A percentile compares a stretch with the other conserved stretches of the same genome.
Conservation (phyloP, 2,797 vertebrate genomes). For the Cephalopachus bancanus region DNA sequence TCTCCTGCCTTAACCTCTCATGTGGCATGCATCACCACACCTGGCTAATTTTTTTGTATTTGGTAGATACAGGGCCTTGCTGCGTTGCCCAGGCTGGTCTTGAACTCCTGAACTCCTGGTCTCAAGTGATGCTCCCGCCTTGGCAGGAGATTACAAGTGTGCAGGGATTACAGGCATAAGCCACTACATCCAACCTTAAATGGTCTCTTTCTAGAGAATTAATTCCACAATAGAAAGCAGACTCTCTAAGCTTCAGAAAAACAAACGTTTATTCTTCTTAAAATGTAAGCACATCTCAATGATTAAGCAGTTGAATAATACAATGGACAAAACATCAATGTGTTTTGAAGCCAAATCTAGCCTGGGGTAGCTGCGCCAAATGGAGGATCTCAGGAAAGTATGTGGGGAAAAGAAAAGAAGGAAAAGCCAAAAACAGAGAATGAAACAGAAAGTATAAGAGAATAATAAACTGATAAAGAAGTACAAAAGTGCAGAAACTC, state of each 20-base stretch:
- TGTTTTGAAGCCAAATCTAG: not conserved
- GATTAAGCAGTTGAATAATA: conserved; percentile 3
- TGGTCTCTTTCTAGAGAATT: conserved; percentile 10
- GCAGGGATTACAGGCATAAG: no score
- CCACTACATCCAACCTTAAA: not conserved
- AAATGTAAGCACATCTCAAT: conserved; percentile 46
- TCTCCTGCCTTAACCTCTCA: no score
- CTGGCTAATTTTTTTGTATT: no score
- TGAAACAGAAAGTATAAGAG: not conserved
- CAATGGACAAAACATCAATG: not conserved
- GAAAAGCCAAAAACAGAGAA: not conserved
- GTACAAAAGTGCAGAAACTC: not conserved
- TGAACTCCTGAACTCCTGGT: no score
- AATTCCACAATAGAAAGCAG: conserved; percentile 7
- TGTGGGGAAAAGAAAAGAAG: not conserved
- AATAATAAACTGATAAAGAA: not conserved
- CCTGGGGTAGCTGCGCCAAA: not conserved
- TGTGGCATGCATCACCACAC: no score
- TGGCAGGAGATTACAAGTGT: no score
- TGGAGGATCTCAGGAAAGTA: not conserved
- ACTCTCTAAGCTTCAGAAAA: not conserved
- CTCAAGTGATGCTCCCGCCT: no score
- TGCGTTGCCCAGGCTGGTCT: no score
- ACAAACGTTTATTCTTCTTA: conserved; percentile 14
- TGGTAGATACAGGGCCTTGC: no score